Base-by-base conservation (phyloP, 2,888 invertebrate species). In the Spisula subtruncata region DNA sequence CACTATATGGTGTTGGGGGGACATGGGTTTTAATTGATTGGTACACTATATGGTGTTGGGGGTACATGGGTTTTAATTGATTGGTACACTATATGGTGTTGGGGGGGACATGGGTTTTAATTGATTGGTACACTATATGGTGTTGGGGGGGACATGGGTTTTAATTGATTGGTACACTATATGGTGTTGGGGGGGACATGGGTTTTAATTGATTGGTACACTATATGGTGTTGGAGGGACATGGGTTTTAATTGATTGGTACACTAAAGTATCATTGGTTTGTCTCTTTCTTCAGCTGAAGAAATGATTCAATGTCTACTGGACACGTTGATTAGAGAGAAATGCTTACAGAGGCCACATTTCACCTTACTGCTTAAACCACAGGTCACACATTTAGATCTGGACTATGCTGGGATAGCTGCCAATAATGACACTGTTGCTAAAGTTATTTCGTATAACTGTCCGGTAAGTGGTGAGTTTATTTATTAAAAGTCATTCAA, bases 331-430 rank as follows among this genome's bases (percentile, higher is more conserved):
- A 81, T 91, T 12, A 71, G 79, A 25, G 85, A 90, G 60, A 90
- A 90, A 12, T 84, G 91, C 71, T 81, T 95, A 35, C 90, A 92
- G 80, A 85, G 93, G n/a, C 84, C 90, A 60, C 94, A 94, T 84
- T 92, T 95, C 16, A 92, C 94, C 35, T 46, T 93, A 14, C 89
- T 95, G 20, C 83, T 95, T 25, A 90, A 92, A 84, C 87, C 83
- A 14, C 89, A 92, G 51, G 46, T 95, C 18, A 90, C 88, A 16
- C 80, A 81, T 4, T 89, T 94, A 35, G 88, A 94, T 85, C 91
- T 95, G 35, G 89, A 91, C 82, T 56, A 66, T n/a, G 90, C 89
- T 80, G 85, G 84, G 16, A 20, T 66, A 32, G 89, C 91, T 25
- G 92, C 92, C 16, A 88, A 90, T 46, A 81, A 89, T 86, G 92